Evolutionary conservation across 2,888 invertebrate genomes (phyloP), one percentile per base, ranked within the genome.

Genomic region (Phaedon cochleariae): DNA sequence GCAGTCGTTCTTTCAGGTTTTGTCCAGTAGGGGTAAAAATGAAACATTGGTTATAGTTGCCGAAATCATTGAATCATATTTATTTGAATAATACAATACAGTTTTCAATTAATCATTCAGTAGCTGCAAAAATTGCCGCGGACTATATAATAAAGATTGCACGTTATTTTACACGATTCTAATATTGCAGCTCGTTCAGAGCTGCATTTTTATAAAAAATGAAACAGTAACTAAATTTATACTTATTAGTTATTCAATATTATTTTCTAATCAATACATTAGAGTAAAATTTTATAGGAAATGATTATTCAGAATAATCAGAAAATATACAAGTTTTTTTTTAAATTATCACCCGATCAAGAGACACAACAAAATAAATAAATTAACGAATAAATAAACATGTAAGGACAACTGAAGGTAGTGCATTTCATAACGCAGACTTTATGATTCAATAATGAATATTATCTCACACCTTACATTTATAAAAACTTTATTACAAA

Each of bases 71-170:
- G 74, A 76, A 81, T 80, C 80, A 80, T 81, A 79, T 82, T 82
- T 82, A 82, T 81, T 82, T 77, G 75, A 80, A 82, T 81, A 79
- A 80, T 82, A 82, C 81, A 82, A 82, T 82, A 82, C 82, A 82
- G 75, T 76, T 76, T 76, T 76, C 76, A 75, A 78, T 73, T 78
- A 79, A 79, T 80, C 76, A 78, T 45, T 17, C 45, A 76, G 71
- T 78, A 79, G 77, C 80, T 79, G 79, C 80, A 79, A 79, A n/a
- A 77, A 76, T 70, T 73, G 78, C 79, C 74, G 78, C 77, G 72
- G 68, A 78, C 74, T 79, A 79, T 71, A 78, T 77, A 79, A 79
- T 78, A 78, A 80, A 80, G 80, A 82, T 82, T 82, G 82, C 82
- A 82, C 82, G 65, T 73, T 69, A 65, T 72, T 79, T 78, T 76